These are phyloP conservation scores for Salvelinus alpinus DNA, from an alignment of 2,113 vertebrate genomes.

Conservation along the genomic window DNA sequence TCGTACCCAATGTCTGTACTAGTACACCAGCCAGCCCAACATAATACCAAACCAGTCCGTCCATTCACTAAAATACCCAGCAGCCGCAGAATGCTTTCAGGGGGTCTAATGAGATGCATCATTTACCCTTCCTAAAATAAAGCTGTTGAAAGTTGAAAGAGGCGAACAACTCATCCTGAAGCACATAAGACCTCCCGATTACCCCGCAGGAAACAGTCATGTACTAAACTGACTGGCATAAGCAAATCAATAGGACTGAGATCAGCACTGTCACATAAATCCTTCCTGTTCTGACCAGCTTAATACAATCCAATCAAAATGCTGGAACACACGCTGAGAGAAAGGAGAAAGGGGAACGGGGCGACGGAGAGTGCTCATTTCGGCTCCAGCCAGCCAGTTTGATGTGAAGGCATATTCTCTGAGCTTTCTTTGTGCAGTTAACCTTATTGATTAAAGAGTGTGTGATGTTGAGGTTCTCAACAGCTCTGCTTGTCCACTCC, in stretches of 20 bases:
- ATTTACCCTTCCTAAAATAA: neutral
- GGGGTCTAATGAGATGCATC: conserved; percentile 13
- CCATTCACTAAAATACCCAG: neutral
- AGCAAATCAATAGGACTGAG: conserved; percentile 42
- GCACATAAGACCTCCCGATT: conserved; percentile 30
- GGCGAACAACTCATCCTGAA: conserved; percentile 35
- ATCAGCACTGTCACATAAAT: conserved; percentile 23
- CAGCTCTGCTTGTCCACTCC: conserved; percentile 27
- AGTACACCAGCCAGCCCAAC: neutral
- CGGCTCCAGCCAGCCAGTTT: conserved; percentile 17
- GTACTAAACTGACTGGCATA: conserved; percentile 25
- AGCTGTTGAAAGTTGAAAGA: conserved; percentile 8
- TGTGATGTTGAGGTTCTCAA: conserved; percentile 52
- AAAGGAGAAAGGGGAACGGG: conserved; percentile 4
- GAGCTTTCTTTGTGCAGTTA: conserved; percentile 41
- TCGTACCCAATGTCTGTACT: neutral
- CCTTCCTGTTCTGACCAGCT: conserved; percentile 30
- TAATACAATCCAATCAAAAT: conserved; percentile 44
- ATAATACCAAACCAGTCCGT: neutral
- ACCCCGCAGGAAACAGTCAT: conserved; percentile 32
- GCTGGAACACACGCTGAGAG: conserved; percentile 25
- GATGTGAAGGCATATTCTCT: conserved; percentile 37
- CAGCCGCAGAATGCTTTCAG: neutral
- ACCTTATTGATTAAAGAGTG: conserved; percentile 63
- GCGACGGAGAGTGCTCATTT: neutral